Evolutionary conservation across 1,140 invertebrate genomes (phyloP), one percentile per base, ranked within the genome.

Genomic region (Ceratosolen solmsi): DNA sequence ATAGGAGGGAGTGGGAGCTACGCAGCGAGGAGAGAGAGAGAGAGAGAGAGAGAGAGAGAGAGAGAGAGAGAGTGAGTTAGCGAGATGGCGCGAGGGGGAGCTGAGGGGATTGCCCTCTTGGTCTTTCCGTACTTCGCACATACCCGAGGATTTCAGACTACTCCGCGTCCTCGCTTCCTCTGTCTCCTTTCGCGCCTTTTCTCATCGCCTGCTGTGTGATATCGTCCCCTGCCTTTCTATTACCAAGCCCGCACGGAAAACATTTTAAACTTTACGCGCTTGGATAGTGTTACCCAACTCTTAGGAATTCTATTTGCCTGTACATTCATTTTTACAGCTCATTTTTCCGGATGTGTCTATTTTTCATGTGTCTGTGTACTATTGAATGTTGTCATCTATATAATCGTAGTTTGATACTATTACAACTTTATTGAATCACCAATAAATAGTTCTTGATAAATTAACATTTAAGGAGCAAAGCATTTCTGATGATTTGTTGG

Each of bases 81-180:
- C 41, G 38, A 46, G 22, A 46, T 0, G 4, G 30, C 2, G 72
- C 22, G 51, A 13, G 87, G 86, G 87, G 84, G 86, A 33, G 30
- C 36, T 15, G 49, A 33, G 56, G 38, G 30, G 8, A 41, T 0
- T 0, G 41, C 33, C 54, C 60, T 41, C 70, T n/a, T n/a, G n/a
- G n/a, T n/a, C n/a, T n/a, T n/a, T n/a, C n/a, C n/a, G n/a, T n/a
- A n/a, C n/a, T n/a, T n/a, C n/a, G n/a, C n/a, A n/a, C n/a, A n/a
- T n/a, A n/a, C n/a, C n/a, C n/a, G n/a, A n/a, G n/a, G n/a, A n/a
- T n/a, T n/a, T n/a, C n/a, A n/a, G n/a, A 17, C n/a, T 33, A 13
- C 41, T 30, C 46, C 33, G 11, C 15, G 13, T 5, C 30, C 30
- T 25, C 13, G n/a, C 27, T n/a, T 60, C 25, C 25, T 1, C 11